Conservation (phyloP, 2,797 vertebrate genomes). For the Apodemus agrarius region DNA sequence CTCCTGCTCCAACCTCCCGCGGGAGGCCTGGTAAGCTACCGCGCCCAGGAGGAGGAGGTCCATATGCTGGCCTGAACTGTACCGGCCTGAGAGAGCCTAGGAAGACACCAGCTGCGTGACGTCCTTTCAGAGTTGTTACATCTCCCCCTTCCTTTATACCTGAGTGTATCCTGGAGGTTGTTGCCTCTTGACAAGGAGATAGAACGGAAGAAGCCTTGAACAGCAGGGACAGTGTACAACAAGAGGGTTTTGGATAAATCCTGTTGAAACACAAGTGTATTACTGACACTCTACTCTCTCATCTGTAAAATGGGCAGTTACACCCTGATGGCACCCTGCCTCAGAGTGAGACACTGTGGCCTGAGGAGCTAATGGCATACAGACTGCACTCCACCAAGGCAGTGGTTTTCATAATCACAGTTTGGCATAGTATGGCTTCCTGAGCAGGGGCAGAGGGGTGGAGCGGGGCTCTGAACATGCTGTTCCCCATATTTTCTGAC, state of each 20-base stretch:
- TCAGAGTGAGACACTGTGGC: neutral
- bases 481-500: neutral
- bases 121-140: neutral
- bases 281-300: slow-evolving; percentile 53
- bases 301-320: neutral
- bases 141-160: slow-evolving; percentile 85
- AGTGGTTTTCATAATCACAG: neutral
- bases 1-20: neutral
- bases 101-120: neutral
- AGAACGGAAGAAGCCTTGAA: slow-evolving; percentile 98
- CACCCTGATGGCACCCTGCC: neutral
- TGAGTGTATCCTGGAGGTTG: slow-evolving; percentile 98
- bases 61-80: neutral
- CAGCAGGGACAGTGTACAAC: slow-evolving; percentile 98
- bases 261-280: slow-evolving; percentile 85
- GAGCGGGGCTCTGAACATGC: neutral
- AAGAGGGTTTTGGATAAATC: slow-evolving; percentile 97
- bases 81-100: neutral
- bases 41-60: neutral
- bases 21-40: neutral
- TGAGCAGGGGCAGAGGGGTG: neutral
- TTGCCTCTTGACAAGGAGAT: slow-evolving; percentile 98
- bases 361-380: neutral
- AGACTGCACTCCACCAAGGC: neutral
- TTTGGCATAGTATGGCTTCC: neutral